A percentile compares a stretch with the other conserved stretches of the same genome.
Evolutionary conservation across 2,113 vertebrate species (phyloP).

Genomic region (Illadopsis cleaveri): DNA sequence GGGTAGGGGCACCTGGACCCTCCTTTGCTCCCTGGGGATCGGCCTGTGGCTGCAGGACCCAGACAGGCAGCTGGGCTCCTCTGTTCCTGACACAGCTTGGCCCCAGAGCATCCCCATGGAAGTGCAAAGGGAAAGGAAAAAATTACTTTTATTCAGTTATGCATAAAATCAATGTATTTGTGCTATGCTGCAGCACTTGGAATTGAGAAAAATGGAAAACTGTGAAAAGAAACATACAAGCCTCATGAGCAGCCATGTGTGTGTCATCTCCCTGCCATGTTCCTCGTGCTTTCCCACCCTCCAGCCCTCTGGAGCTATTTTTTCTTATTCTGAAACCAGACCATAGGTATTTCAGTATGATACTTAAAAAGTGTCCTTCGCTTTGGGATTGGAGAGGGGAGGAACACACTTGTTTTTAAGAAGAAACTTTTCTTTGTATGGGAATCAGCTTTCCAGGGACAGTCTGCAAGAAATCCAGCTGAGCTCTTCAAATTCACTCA

Average conservation of each 20-base stretch:
- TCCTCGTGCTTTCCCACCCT: rapidly evolving
- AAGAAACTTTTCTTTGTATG: background rate
- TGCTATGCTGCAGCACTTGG: background rate
- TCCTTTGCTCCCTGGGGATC: background rate
- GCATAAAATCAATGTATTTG: background rate
- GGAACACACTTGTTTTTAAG: background rate
- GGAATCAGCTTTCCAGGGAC: background rate
- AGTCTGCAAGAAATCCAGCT: background rate
- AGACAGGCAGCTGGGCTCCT: background rate
- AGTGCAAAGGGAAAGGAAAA: background rate
- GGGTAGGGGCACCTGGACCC: background rate
- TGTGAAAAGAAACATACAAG: background rate
- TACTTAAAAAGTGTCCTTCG: too few species aligned
- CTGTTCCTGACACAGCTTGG: background rate
- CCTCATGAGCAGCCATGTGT: rapidly evolving
- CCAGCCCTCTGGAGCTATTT: background rate
- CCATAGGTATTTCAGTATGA: too few species aligned
- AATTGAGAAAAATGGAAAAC: background rate
- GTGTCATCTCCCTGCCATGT: background rate
- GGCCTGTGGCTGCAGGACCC: background rate
- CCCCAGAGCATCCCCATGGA: background rate
- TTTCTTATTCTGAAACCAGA: background rate
- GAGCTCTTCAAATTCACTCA: background rate
- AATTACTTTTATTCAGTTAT: background rate
- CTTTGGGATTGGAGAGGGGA: background rate